Conservation (phyloP, 2,797 vertebrate genomes). For the Steatocranus sp. region DNA sequence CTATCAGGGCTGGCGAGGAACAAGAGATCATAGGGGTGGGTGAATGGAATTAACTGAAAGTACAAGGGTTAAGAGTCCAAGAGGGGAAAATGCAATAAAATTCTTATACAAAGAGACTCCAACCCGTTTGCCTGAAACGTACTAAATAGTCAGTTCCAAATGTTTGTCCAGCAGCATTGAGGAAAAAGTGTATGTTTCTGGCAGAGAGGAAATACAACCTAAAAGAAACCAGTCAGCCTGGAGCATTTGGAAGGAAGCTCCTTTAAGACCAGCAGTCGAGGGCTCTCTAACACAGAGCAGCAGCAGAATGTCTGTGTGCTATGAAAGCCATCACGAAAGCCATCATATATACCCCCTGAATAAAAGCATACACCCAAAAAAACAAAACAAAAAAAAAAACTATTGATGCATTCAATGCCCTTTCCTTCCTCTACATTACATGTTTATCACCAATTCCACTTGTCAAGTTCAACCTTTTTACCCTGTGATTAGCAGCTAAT, state of each 20-base stretch:
- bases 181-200: background rate
- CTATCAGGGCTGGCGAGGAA: slow-evolving; percentile 4
- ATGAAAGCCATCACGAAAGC: background rate
- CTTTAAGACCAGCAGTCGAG: slow-evolving; percentile 6
- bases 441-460: background rate
- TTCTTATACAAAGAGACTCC: background rate
- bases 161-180: background rate
- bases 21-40: background rate
- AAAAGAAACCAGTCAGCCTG: slow-evolving; percentile 32
- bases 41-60: background rate
- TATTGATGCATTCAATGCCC: background rate
- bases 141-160: background rate
- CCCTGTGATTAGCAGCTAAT: background rate
- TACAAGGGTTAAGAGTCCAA: background rate
- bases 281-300: slow-evolving; percentile 19
- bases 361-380: background rate
- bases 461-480: background rate
- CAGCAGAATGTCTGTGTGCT: background rate
- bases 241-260: slow-evolving; percentile 19
- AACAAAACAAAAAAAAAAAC: background rate
- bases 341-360: background rate
- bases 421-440: background rate
- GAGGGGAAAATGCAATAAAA: too few relatives aligned
- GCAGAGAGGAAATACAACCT: background rate
- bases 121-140: background rate